These are phyloP conservation scores for Pteropus alecto DNA, from an alignment of 2,113 vertebrate genomes.

Conservation along the genomic window DNA sequence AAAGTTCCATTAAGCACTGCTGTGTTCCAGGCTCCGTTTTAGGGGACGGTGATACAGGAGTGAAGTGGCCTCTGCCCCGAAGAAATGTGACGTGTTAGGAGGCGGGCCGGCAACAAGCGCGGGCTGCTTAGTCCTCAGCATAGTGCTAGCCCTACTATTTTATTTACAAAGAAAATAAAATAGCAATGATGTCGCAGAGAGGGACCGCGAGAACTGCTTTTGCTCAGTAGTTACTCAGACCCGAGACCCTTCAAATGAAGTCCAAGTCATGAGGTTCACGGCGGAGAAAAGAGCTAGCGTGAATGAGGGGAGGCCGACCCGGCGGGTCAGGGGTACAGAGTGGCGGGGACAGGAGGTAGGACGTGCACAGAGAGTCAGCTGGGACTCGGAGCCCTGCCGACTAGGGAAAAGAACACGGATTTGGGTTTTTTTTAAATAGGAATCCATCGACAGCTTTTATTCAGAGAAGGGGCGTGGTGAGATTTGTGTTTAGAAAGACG, in stretches of 20 bases:
- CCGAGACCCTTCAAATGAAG: neutral
- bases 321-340: no score
- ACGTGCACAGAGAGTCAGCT: neutral
- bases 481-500: neutral
- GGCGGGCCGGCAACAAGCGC: neutral
- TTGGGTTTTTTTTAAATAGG: neutral
- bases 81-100: neutral
- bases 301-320: no score
- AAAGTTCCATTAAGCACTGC: neutral
- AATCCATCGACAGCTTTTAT: neutral
- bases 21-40: neutral
- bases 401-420: neutral
- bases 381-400: neutral
- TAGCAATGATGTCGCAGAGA: neutral
- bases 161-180: neutral
- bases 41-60: neutral
- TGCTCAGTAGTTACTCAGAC: neutral
- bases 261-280: neutral
- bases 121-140: neutral
- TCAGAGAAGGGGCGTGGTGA: neutral
- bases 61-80: neutral
- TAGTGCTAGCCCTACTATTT: neutral
- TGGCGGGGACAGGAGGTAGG: neutral
- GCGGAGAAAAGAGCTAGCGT: neutral
- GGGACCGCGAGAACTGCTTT: neutral